Evolutionary conservation across 2,797 vertebrate genomes (phyloP).

Genomic region (Okamejei kenojei): DNA sequence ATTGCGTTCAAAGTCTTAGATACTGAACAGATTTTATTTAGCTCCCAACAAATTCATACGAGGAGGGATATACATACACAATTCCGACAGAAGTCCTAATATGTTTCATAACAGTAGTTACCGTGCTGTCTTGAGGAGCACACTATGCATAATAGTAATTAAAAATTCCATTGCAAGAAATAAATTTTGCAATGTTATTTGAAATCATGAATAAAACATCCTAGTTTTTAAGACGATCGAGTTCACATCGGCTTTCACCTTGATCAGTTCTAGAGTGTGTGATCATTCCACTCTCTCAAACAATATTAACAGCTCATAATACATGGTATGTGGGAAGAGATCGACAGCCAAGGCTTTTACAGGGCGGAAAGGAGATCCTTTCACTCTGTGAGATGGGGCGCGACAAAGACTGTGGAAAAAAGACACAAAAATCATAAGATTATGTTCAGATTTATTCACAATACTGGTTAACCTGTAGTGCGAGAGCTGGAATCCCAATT

Average conservation of each 20-base stretch:
- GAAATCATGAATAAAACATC: too few relatives aligned
- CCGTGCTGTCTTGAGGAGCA: background rate
- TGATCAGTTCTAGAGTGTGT: background rate
- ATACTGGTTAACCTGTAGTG: background rate
- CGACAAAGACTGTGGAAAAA: constrained; percentile 71
- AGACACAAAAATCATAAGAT: background rate
- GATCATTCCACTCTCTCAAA: constrained; percentile 71
- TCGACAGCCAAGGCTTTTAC: constrained; percentile 80
- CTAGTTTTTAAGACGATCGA: too few relatives aligned
- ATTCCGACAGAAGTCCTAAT: background rate
- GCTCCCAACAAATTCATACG: background rate
- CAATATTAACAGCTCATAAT: constrained; percentile 81
- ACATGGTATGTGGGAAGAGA: constrained; percentile 89
- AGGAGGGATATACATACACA: background rate
- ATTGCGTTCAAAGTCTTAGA: background rate
- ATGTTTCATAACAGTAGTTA: background rate
- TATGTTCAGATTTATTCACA: background rate
- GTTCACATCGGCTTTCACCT: background rate
- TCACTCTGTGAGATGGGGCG: constrained; percentile 86
- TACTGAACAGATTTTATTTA: constrained; percentile 20
- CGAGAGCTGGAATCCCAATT: background rate
- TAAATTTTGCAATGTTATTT: too few relatives aligned
- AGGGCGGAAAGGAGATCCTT: constrained; percentile 75
- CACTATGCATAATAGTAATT: background rate
- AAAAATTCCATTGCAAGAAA: too few relatives aligned